A percentile compares a stretch with the other conserved stretches of the same genome.
phyloP scores from a whole-genome alignment of 2,888 invertebrate genomes.

The Scaptomyza polygonia region DNA sequence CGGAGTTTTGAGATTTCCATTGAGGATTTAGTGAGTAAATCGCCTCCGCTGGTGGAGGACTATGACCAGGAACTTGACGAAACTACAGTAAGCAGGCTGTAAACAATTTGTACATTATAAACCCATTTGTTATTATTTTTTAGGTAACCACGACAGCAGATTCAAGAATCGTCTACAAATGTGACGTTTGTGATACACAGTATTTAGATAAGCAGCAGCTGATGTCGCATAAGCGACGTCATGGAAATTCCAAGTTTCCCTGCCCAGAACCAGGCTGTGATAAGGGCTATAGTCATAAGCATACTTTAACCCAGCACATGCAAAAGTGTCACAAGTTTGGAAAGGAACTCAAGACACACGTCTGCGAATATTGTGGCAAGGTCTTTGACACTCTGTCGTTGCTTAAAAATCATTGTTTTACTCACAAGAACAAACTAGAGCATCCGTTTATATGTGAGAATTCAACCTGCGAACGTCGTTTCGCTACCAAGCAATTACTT shows the following conservation, averaged over 20 bases:
- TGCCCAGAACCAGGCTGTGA: slow-evolving; percentile 65
- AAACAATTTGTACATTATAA: neutral
- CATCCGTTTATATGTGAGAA: too few species aligned
- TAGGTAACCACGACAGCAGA: neutral
- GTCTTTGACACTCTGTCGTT: too few species aligned
- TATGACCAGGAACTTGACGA: slow-evolving; percentile 4
- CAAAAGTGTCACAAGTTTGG: slow-evolving; percentile 72
- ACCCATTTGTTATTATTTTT: neutral
- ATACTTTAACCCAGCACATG: slow-evolving; percentile 72
- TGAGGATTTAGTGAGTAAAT: neutral
- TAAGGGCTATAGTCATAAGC: slow-evolving; percentile 71
- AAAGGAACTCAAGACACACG: slow-evolving; percentile 61
- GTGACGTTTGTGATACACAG: slow-evolving; percentile 62
- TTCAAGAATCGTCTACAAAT: slow-evolving; percentile 40
- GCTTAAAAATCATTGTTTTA: too few species aligned
- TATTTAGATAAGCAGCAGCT: too few species aligned
- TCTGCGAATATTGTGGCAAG: too few species aligned
- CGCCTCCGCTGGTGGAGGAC: neutral
- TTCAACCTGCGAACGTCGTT: too few species aligned
- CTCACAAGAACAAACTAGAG: too few species aligned
- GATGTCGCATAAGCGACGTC: slow-evolving; percentile 65
- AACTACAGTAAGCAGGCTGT: slow-evolving; percentile 10
- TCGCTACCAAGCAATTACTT: too few species aligned
- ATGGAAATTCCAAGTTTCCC: slow-evolving; percentile 67
- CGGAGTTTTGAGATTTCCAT: neutral